Base-by-base conservation (phyloP, 2,888 invertebrate genomes). In the Acleris literana region DNA sequence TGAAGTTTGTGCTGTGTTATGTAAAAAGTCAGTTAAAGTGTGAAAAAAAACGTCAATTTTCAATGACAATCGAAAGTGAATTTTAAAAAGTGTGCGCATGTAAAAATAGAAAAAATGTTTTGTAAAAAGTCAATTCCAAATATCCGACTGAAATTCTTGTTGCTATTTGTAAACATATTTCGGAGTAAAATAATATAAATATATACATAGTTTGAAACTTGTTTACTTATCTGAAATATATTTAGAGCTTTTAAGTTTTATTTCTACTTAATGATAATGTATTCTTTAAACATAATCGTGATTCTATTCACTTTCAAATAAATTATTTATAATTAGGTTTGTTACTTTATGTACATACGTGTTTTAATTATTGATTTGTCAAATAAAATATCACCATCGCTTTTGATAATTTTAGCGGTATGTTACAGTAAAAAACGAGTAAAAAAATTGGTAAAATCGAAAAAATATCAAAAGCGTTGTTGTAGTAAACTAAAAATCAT, bases 121-220 rank as follows among this genome's bases (percentile, higher is more conserved):
- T 76, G 72, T 73, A 71, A 73, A 73, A 74, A 74, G 88, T 87
- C 87, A 88, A 88, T 87, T 87, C 81, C 74, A 70, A 74, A 75
- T 76, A 78, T 78, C 79, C 77, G 81, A 85, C 83, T 87, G 84
- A 88, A 81, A 84, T 83, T 87, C 84, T 80, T 86, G 84, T 86
- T 85, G 83, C 84, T 84, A 79, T 74, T 70, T 72, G 68, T 75
- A 74, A 73, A 57, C 63, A 63, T 61, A 61, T 56, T 56, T 62
- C 59, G 46, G 53, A 63, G 57, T 69, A 65, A 57, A 66, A 22
- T 39, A 46, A 29, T 58, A 55, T 53, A 48, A 46, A 57, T 43
- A 49, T 63, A 60, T 49, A 66, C 59, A n/a, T 39, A 39, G 39
- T 46, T 46, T 46, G 46, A 46, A 46, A 46, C 46, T n/a, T 16